Evolutionary conservation across 2,888 invertebrate genomes (phyloP).

Genomic region (Teleiodes luculella): DNA sequence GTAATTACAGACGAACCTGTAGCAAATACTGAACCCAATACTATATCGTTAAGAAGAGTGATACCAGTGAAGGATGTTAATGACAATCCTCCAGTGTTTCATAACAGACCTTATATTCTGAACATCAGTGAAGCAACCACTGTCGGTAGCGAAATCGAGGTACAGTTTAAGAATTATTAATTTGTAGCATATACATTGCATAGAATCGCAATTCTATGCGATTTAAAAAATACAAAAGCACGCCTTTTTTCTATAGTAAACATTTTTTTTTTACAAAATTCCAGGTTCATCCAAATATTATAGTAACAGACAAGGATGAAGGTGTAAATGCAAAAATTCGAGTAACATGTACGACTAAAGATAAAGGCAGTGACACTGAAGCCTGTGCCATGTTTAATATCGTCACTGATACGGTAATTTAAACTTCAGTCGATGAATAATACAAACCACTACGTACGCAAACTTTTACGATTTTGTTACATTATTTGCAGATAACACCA

Average conservation of each 20-base stretch:
- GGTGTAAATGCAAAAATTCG: conserved; percentile 84
- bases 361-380: conserved; percentile 79
- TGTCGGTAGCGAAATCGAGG: conserved; percentile 81
- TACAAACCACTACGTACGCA: not conserved
- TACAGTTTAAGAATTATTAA: conserved; percentile 25
- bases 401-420: conserved; percentile 80
- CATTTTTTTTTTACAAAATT: conserved; percentile 24
- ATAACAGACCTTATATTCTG: conserved; percentile 85
- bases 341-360: conserved; percentile 80
- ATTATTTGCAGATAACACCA: conserved; percentile 72
- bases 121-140: conserved; percentile 83
- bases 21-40: conserved; percentile 85
- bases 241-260: not conserved
- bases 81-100: conserved; percentile 87
- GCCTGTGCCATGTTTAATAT: conserved; percentile 85
- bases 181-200: no score
- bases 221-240: no score
- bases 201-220: no score
- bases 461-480: not conserved
- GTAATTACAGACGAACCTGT: conserved; percentile 81
- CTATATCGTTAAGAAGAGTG: conserved; percentile 86
- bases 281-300: conserved; percentile 77
- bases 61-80: conserved; percentile 88
- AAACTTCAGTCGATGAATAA: not conserved
- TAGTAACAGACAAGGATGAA: conserved; percentile 85